Conservation (phyloP, 2,797 vertebrate genomes). For the Emydoidea blandingii region DNA sequence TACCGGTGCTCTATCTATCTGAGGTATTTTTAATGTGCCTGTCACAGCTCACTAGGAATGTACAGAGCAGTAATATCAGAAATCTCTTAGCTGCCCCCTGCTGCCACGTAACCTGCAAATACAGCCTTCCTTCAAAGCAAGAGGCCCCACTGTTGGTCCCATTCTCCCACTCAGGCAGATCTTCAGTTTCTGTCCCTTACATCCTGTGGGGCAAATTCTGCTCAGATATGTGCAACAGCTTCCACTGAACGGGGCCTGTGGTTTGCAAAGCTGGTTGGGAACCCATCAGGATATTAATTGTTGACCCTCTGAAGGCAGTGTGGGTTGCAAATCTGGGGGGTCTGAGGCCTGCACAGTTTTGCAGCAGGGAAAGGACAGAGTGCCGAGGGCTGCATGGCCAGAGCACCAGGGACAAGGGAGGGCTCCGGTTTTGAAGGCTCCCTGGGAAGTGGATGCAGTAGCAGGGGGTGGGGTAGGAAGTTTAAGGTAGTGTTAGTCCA, state of each 20-base stretch:
- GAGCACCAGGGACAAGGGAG: not conserved
- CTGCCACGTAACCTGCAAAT: not conserved
- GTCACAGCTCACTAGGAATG: not conserved
- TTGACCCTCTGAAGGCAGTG: too few relatives aligned
- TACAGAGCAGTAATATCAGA: not conserved
- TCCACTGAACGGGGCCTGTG: too few relatives aligned
- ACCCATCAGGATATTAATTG: too few relatives aligned
- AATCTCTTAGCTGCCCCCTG: not conserved
- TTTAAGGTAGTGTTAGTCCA: not conserved
- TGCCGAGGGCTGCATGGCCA: too few relatives aligned
- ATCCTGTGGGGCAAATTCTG: not conserved
- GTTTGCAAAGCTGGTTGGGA: too few relatives aligned
- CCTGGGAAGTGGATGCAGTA: not conserved
- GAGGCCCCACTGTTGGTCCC: not conserved
- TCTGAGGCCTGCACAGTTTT: too few relatives aligned
- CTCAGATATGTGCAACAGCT: not conserved
- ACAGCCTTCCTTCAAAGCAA: not conserved
- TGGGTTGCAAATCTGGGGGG: too few relatives aligned
- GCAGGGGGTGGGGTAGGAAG: not conserved
- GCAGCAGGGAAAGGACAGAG: too few relatives aligned
- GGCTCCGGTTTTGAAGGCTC: not conserved
- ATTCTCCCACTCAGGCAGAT: not conserved
- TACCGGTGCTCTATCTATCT: not conserved
- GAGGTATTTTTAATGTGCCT: not conserved
- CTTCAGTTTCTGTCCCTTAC: not conserved